Conservation (phyloP, 2,888 invertebrate genomes). For the Branchipolynoe longqiensis region DNA sequence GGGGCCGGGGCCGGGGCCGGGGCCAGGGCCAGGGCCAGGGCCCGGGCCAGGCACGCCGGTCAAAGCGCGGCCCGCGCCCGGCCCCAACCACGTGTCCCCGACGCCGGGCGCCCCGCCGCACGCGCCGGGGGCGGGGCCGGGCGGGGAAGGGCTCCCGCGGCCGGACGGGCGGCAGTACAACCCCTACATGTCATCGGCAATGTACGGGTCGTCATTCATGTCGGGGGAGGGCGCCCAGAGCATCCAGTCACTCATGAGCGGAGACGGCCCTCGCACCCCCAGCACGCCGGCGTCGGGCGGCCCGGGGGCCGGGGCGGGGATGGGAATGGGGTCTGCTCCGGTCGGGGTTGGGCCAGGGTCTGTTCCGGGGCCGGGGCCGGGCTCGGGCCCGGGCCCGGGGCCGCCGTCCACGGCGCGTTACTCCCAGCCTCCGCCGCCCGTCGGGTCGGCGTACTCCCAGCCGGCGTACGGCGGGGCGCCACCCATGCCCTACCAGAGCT, state of each 20-base stretch:
- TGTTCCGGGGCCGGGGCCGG: conserved; percentile 11
- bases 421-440: conserved; percentile 4
- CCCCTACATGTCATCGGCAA: conserved; percentile 77
- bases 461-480: conserved; percentile 33
- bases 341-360: neutral
- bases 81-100: neutral
- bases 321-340: no score
- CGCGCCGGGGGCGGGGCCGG: neutral
- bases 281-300: conserved; percentile 3
- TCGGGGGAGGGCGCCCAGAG: conserved; percentile 78
- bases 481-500: conserved; percentile 51
- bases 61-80: neutral
- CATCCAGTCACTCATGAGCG: conserved; percentile 77
- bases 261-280: conserved; percentile 62
- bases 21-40: no score
- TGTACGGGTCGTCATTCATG: conserved; percentile 80
- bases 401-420: conserved; percentile 39
- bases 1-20: no score
- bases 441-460: conserved; percentile 50
- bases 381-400: neutral
- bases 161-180: conserved; percentile 63
- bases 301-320: neutral
- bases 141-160: neutral
- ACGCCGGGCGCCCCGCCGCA: neutral
- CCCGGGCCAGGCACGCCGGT: conserved; percentile 33